Base-by-base conservation (phyloP, 2,113 vertebrate species). In the Ammodytes marinus region DNA sequence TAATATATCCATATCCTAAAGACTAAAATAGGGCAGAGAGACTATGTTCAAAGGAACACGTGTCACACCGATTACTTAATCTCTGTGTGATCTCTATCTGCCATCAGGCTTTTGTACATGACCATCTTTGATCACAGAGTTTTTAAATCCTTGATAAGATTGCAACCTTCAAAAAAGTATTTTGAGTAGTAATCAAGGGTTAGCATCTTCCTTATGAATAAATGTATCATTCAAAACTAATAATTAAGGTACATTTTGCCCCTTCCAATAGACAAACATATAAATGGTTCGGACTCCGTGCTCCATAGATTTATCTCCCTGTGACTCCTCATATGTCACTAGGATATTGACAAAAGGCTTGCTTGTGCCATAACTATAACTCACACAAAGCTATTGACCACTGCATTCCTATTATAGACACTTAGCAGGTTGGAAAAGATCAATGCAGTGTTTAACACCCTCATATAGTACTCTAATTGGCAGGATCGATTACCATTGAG, bases 21-120 rank as follows among this genome's bases (percentile, higher is more conserved):
- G 40, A 83, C 52, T 77, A 9, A 88, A 79, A 77, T 84, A 58
- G 64, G 35, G 57, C 53, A 69, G 50, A 77, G 58, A 77, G 50
- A 75, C 10, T 2, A 69, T 77, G 77, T 87, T 91, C 74, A 87
- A 88, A 90, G 69, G 83, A 84, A 63, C 37, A 71, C 27, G 61
- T 37, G 50, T 76, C 70, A 87, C 40, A 13, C 74, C 47, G 76
- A 76, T 90, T 81, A 84, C 57, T 57, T 79, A 84, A 92, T 91
- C 84, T 75, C 12, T 53, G 17, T 64, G 63, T 47, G 42, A 83
- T 83, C 68, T 80, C 19, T 70, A 54, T 68, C 39, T 47, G 73
- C 77, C 72, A 80, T 59, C 19, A 80, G 82, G 81, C 69, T 78
- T 8, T 73, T 52, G 54, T 52, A 58, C 72, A 57, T 35, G 64